Evolutionary conservation across 2,888 invertebrate genomes (phyloP), one percentile per base, ranked within the genome.

Genomic region (Magallana nippona): DNA sequence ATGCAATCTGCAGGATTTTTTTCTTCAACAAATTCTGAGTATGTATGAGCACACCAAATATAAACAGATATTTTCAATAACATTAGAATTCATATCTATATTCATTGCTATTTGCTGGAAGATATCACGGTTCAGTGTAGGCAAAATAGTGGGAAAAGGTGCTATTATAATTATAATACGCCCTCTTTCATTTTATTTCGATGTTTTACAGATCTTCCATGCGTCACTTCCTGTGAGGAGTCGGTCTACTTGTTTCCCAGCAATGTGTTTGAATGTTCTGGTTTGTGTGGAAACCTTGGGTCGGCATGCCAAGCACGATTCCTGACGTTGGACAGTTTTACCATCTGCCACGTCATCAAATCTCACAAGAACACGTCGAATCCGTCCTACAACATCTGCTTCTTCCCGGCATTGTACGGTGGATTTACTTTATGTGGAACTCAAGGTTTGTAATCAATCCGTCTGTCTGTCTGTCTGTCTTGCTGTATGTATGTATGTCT

Each of bases 301-400:
- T 8, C 11, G 13, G 71, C 13, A 15, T 71, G 71, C 32, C 2
- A 15, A 71, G 27, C 22, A 5, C 71, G 71, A 32, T 71, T 27
- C 2, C 27, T 71, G 71, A 71, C 32, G 5, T 11, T 71, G 32
- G 71, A 71, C 32, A 32, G 32, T 27, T 71, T 71, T 71, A 71
- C 71, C 27, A 32, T 71, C 22, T 71, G 71, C 27, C 71, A 71
- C 5, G 17, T 71, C 10, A 71, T 71, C 22, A 71, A 13, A 32
- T 71, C 71, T 27, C 32, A 22, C 15, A 15, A 27, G 10, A 27
- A 27, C 32, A 71, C 15, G 27, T 13, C 19, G 5, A 32, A 71
- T 32, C 27, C 71, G 27, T 71, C 15, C 71, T 71, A 71, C 71
- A 71, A 71, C 22, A 71, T 71, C 32, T 71, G 71, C 5, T 71